These are phyloP conservation scores for Torymus texanus DNA, from an alignment of 2,888 invertebrate genomes.

Conservation along the genomic window DNA sequence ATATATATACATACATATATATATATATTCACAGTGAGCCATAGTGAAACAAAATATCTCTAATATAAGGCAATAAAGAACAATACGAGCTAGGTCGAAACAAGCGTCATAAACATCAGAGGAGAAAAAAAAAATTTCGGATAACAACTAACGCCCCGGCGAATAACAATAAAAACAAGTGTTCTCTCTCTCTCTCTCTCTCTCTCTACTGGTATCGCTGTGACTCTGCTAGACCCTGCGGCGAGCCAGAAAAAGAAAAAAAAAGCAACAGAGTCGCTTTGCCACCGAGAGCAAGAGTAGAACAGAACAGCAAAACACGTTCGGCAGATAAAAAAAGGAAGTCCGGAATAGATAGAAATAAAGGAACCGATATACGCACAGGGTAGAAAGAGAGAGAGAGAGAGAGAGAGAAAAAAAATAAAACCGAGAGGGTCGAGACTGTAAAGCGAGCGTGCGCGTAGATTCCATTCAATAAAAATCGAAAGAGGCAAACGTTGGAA, in stretches of 20 bases:
- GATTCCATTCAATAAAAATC: conserved; percentile 48
- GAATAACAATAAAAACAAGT: conserved; percentile 49
- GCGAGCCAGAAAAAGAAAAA: conserved; percentile 10
- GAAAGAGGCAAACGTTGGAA: conserved; percentile 1
- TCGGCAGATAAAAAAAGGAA: conserved; percentile 40
- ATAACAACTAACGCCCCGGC: conserved; percentile 37
- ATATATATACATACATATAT: too few species aligned
- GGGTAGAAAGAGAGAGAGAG: background rate
- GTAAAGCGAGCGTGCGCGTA: conserved; percentile 19
- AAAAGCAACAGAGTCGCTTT: too few species aligned
- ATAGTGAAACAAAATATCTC: conserved; percentile 14
- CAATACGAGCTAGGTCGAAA: conserved; percentile 14
- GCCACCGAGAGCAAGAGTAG: background rate
- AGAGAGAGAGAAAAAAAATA: too few species aligned
- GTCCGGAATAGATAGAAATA: conserved; percentile 48
- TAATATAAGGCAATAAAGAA: background rate
- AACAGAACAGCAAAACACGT: conserved; percentile 15
- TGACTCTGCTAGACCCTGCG: too few species aligned
- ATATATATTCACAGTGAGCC: too few species aligned
- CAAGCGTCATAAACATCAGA: conserved; percentile 39
- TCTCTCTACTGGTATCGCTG: background rate
- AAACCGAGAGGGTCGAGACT: conserved; percentile 13
- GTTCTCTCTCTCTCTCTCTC: background rate
- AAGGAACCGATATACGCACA: conserved; percentile 20
- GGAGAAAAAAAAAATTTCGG: conserved; percentile 28